Base-by-base conservation (phyloP, 2,888 invertebrate genomes). In the Orchesellides sinensis region DNA sequence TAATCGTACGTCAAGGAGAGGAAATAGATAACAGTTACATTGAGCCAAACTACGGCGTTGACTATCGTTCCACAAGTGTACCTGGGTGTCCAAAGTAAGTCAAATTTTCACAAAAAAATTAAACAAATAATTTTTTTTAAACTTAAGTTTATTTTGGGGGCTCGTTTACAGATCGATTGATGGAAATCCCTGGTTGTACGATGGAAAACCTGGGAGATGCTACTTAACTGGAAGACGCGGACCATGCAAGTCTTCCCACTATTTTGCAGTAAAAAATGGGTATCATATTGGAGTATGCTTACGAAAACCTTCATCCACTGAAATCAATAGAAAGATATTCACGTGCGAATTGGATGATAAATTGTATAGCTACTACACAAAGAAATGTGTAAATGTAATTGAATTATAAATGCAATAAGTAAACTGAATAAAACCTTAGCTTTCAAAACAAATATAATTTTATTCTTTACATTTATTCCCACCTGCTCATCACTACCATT, bases 121-220 rank as follows among this genome's bases (percentile, higher is more conserved):
- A 21, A 19, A 19, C 6, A 6, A 32, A 32, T 21, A 14, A 8
- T 21, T 5, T 54, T 4, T 10, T 47, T 10, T 4, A 10, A n/a
- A n/a, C 4, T 2, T 19, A 19, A 8, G 5, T 21, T 8, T 54
- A 21, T 21, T 14, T 21, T n/a, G n/a, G n/a, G n/a, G n/a, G n/a
- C n/a, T n/a, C n/a, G n/a, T n/a, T n/a, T n/a, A n/a, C n/a, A 56
- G 56, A n/a, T 65, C 65, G 8, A 45, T 45, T 65, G 65, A 45
- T 19, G 65, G 65, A 2, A 25, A 17, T 1, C 65, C 65, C 1
- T 65, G 65, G 65, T 8, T 65, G 6, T 65, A 65, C n/a, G 40
- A 8, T 65, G 65, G 65, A 65, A 4, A 21, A 21, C 45, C 45
- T 35, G 12, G 23, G 25, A 40, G 40, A 5, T 65, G 65, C 23